Percentiles rank a stretch among this genome's conserved stretches.
Conservation (phyloP, 2,888 invertebrate genomes). For the Agrotis clavis region DNA sequence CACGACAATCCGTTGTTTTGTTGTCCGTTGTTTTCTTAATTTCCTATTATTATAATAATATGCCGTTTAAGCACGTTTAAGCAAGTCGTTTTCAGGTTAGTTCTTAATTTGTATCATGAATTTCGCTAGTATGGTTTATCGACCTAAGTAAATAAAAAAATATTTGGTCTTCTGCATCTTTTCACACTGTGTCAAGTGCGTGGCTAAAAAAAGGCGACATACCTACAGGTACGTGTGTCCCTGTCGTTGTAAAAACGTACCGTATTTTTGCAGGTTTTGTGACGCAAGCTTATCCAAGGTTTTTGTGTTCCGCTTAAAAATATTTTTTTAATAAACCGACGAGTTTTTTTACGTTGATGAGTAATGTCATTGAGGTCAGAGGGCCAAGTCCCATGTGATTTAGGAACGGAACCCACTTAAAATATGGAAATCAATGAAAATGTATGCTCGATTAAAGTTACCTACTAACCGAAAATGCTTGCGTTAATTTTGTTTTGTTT, state of each 20-base stretch:
- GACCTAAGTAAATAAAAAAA: not conserved
- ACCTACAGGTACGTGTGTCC: constrained; percentile 42
- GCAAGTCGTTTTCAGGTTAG: too few relatives aligned
- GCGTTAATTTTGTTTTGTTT: not conserved
- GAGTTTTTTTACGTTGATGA: constrained; percentile 29
- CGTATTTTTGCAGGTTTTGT: constrained; percentile 69
- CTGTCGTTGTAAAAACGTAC: constrained; percentile 59
- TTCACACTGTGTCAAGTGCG: constrained; percentile 29
- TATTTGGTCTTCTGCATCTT: constrained; percentile 19
- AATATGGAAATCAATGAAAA: constrained; percentile 37
- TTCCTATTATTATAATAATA: too few relatives aligned
- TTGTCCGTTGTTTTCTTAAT: too few relatives aligned
- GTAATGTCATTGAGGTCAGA: constrained; percentile 36
- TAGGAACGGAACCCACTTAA: constrained; percentile 22
- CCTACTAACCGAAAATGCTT: constrained; percentile 10
- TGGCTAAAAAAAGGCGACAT: constrained; percentile 51
- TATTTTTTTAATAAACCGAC: constrained; percentile 48
- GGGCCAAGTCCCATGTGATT: constrained; percentile 43
- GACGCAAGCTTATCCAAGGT: constrained; percentile 60
- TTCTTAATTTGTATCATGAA: too few relatives aligned
- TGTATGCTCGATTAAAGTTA: not conserved
- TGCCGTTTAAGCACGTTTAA: too few relatives aligned
- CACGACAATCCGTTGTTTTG: too few relatives aligned
- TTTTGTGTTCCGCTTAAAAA: constrained; percentile 43
- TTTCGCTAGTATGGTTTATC: too few relatives aligned